Conservation (phyloP, 2,797 vertebrate genomes). For the Scomberomorus guttatus region DNA sequence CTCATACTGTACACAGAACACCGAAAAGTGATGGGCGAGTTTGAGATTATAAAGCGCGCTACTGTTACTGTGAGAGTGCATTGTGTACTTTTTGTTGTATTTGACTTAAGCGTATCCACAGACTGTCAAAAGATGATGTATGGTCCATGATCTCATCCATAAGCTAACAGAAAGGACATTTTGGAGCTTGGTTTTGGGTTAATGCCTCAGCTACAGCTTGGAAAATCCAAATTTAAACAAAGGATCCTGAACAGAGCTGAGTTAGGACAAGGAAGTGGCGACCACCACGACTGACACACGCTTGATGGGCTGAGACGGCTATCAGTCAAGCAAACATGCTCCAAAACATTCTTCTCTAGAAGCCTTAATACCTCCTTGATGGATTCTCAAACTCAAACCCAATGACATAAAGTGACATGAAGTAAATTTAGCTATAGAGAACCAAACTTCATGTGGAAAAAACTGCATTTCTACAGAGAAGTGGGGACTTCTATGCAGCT, state of each 20-base stretch:
- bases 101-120: background rate
- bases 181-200: background rate
- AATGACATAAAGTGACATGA: background rate
- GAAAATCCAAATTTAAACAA: background rate
- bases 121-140: background rate
- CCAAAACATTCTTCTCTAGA: conserved; percentile 11
- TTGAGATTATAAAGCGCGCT: conserved; percentile 1
- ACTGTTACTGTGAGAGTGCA: conserved; percentile 19
- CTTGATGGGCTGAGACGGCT: conserved; percentile 6
- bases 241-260: background rate
- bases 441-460: background rate
- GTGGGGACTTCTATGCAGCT: conserved; percentile 14
- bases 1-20: conserved; percentile 1
- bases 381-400: conserved; percentile 15
- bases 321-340: conserved; percentile 5
- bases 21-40: background rate
- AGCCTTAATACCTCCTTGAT: conserved; percentile 39
- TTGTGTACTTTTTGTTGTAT: conserved; percentile 2
- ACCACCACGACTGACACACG: background rate
- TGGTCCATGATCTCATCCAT: background rate
- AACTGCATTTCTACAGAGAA: background rate
- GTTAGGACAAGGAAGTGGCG: background rate
- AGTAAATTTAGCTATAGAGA: background rate
- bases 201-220: background rate
- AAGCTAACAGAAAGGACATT: background rate